These are phyloP conservation scores for Andrena bucephala DNA, from an alignment of 2,888 invertebrate genomes.

Conservation along the genomic window DNA sequence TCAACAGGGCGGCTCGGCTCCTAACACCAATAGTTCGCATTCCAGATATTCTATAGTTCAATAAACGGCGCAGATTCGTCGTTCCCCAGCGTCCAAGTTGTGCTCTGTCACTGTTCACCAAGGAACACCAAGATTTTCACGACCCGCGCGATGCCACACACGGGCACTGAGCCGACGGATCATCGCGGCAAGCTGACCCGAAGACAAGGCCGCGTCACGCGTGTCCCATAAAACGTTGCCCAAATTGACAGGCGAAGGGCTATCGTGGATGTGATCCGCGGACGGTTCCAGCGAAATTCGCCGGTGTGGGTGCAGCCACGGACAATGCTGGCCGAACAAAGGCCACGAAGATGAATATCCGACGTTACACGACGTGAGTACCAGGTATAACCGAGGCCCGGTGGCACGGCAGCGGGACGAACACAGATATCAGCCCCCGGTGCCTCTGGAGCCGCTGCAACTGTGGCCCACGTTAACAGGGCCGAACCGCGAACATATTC, in stretches of 20 bases:
- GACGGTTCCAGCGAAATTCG: slow-evolving; percentile 62
- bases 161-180: background rate
- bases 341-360: slow-evolving; percentile 68
- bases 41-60: too few relatives aligned
- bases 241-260: slow-evolving; percentile 64
- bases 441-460: slow-evolving; percentile 16
- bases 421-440: slow-evolving; percentile 72
- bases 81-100: too few relatives aligned
- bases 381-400: slow-evolving; percentile 42
- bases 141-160: background rate
- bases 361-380: slow-evolving; percentile 64
- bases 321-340: slow-evolving; percentile 65
- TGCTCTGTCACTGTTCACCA: background rate
- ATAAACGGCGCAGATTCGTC: too few relatives aligned
- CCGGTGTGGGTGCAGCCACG: slow-evolving; percentile 43
- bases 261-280: slow-evolving; percentile 41
- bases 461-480: slow-evolving; percentile 61
- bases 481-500: slow-evolving; percentile 76
- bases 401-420: slow-evolving; percentile 44
- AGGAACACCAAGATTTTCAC: background rate
- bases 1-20: too few relatives aligned
- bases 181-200: slow-evolving; percentile 3
- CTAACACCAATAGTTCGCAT: too few relatives aligned
- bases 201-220: slow-evolving; percentile 60
- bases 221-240: slow-evolving; percentile 60